Base-by-base conservation (phyloP, 2,797 vertebrate species). In the Huso huso region DNA sequence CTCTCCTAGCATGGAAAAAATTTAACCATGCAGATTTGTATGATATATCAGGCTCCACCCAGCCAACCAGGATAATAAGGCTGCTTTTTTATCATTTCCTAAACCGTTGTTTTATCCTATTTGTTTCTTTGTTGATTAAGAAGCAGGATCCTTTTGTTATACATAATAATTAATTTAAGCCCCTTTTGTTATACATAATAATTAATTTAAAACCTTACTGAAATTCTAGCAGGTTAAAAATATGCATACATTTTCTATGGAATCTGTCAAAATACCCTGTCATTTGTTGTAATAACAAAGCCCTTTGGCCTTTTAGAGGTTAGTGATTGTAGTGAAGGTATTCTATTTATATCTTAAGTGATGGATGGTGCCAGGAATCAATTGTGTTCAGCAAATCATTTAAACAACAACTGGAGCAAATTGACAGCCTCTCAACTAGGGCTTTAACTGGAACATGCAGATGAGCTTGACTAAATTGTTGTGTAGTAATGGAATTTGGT, bases 401-500 rank as follows among this genome's bases (percentile, higher is more conserved):
- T 66, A 66, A 70, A 12, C 64, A 66, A 13, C 64, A 63, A 23
- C 53, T 53, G 48, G 51, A 49, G 23, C n/a, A 66, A 68, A 70
- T 65, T 66, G 49, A 11, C 66, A 69, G 61, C 55, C 70, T 13
- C 64, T 65, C 15, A 63, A 6, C 59, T 64, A 69, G 52, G 49
- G 63, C 53, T 23, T 63, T 70, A 55, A 65, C 70, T 67, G 0
- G 63, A 51, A 65, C 51, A 6, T 62, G 76, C 68, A 68, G 70
- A 75, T 67, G 62, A 63, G 68, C 2, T 12, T 70, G 59, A 68
- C 76, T 71, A 65, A 66, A 72, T 64, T 69, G 6, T 9, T 37
- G 37, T 37, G 37, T 37, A 37, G 37, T 5, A 37, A 5, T 68
- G 58, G 58, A 69, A 67, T 70, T 72, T 69, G 64, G 11, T 64